Percentiles rank a stretch among this genome's conserved stretches.
phyloP scores from a whole-genome alignment of 2,113 vertebrate genomes.

The Collichthys lucidus region DNA sequence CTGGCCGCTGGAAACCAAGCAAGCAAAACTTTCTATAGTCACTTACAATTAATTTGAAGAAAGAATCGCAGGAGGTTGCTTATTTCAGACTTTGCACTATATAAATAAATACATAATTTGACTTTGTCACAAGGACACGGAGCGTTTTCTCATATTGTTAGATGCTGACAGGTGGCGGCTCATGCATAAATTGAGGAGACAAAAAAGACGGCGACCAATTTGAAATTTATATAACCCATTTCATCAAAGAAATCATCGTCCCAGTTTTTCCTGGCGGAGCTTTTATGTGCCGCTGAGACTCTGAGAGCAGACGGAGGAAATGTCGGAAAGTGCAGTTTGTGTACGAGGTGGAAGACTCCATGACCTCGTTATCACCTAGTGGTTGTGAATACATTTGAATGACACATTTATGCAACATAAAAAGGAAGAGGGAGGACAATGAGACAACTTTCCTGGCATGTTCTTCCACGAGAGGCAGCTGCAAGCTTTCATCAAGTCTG shows the following conservation, averaged over 20 bases:
- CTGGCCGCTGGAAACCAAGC: not conserved
- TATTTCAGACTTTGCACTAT: not conserved
- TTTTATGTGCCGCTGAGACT: slow-evolving; percentile 11
- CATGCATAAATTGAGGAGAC: slow-evolving; percentile 24
- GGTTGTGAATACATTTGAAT: not conserved
- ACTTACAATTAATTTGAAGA: not conserved
- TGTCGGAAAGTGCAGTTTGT: not conserved
- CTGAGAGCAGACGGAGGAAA: slow-evolving; percentile 9
- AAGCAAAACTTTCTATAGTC: slow-evolving; percentile 1
- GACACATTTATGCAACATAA: not conserved
- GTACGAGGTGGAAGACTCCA: not conserved
- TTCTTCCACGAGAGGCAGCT: not conserved
- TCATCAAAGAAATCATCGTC: slow-evolving; percentile 32
- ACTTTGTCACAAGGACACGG: slow-evolving; percentile 43
- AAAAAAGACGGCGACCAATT: slow-evolving; percentile 10
- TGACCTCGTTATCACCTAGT: not conserved
- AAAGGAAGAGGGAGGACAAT: not conserved
- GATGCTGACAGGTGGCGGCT: slow-evolving; percentile 27
- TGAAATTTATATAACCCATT: slow-evolving; percentile 43
- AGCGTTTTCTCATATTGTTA: slow-evolving; percentile 22
- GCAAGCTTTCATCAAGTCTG: not conserved
- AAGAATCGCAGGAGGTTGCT: not conserved
- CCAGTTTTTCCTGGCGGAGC: not conserved
- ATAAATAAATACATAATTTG: slow-evolving; percentile 20
- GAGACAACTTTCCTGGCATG: too few species aligned